Evolutionary conservation across 2,797 vertebrate species (phyloP).

Genomic region (Gallinago solitaria): DNA sequence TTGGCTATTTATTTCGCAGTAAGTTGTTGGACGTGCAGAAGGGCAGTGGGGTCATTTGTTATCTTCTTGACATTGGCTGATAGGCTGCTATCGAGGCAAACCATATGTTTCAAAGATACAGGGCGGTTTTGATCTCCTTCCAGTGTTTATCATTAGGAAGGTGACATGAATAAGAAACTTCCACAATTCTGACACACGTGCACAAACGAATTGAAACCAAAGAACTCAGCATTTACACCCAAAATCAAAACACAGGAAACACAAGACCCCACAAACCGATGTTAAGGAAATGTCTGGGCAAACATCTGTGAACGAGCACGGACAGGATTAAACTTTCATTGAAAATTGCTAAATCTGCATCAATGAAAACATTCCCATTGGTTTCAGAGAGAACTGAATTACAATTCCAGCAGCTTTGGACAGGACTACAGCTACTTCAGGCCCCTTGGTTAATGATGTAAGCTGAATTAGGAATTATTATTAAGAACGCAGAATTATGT

Average conservation of each 20-base stretch:
- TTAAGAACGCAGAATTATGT: not conserved
- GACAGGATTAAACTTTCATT: not conserved
- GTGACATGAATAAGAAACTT: not conserved
- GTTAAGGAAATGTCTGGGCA: constrained; percentile 23
- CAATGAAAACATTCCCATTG: not conserved
- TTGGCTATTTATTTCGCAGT: not conserved
- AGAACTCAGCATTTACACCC: not conserved
- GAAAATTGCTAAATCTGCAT: not conserved
- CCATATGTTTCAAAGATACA: not conserved
- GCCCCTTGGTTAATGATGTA: not conserved
- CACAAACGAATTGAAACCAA: not conserved
- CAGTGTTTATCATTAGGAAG: not conserved
- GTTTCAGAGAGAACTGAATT: not conserved
- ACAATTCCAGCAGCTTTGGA: not conserved
- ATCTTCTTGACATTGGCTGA: not conserved
- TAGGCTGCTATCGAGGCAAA: constrained; percentile 6
- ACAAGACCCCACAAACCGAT: not conserved
- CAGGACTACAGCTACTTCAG: not conserved
- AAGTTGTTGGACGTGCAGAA: not conserved
- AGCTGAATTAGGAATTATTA: not conserved
- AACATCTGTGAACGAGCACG: not conserved
- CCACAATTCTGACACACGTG: not conserved
- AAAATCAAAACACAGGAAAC: constrained; percentile 39
- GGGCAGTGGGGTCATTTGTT: not conserved
- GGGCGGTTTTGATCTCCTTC: constrained; percentile 9